A percentile compares a stretch with the other conserved stretches of the same genome.
Evolutionary conservation across 2,113 vertebrate species (phyloP).

Genomic region (Sterna hirundo): DNA sequence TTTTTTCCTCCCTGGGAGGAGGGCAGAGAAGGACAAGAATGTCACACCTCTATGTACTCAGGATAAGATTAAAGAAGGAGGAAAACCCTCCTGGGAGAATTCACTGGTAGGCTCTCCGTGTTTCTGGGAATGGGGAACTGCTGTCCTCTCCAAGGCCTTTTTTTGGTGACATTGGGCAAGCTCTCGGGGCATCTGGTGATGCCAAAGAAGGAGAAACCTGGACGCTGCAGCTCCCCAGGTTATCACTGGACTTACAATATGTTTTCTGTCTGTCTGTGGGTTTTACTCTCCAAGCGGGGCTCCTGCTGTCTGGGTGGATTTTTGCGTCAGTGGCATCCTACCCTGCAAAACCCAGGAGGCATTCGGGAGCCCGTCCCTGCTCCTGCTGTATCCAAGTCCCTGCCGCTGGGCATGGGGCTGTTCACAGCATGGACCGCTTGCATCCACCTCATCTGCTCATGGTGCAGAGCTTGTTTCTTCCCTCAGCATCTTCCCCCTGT

Average conservation of each 20-base stretch:
- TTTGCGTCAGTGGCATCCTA: background rate
- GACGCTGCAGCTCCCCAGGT: background rate
- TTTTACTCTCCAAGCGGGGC: background rate
- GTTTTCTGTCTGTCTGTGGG: background rate
- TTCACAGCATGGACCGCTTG: background rate
- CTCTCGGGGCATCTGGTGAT: background rate
- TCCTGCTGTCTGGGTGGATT: background rate
- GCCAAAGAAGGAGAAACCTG: background rate
- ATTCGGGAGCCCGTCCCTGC: background rate
- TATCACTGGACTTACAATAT: background rate
- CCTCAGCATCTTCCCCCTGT: background rate
- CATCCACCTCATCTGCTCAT: background rate
- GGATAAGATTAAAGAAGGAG: background rate
- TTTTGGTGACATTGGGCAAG: background rate
- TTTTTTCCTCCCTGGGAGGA: background rate
- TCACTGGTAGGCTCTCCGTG: background rate
- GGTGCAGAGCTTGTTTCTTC: background rate
- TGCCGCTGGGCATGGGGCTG: background rate
- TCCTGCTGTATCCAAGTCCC: background rate
- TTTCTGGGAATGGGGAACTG: background rate
- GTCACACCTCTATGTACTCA: background rate
- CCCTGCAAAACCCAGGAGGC: background rate
- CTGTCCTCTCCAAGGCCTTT: background rate
- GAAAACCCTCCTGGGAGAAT: background rate
- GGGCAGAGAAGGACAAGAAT: background rate